Percentiles rank a stretch among this genome's conserved stretches.
phyloP scores from a whole-genome alignment of 2,888 invertebrate genomes.

The Matsumyia berberina region DNA sequence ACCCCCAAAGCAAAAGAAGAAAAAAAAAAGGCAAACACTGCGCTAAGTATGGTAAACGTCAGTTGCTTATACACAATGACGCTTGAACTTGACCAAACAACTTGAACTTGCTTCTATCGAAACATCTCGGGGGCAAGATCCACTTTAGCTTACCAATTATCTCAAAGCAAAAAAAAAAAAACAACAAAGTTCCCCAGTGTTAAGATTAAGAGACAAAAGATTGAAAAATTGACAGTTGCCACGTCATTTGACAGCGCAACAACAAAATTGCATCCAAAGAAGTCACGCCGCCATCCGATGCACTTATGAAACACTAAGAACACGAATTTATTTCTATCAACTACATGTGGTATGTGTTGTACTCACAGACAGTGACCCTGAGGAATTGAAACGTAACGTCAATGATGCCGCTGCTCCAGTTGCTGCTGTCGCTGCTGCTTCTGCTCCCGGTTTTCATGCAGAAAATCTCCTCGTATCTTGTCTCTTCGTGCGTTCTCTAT shows the following conservation, averaged over 20 bases:
- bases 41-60: slow-evolving; percentile 30
- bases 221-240: slow-evolving; percentile 27
- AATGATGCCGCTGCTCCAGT: slow-evolving; percentile 9
- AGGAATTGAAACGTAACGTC: slow-evolving; percentile 72
- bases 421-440: slow-evolving; percentile 3
- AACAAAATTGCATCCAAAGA: slow-evolving; percentile 30
- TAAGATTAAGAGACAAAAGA: too few species aligned
- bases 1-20: slow-evolving; percentile 20
- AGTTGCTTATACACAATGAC: slow-evolving; percentile 33
- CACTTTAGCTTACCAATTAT: neutral
- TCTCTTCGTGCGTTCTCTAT: slow-evolving; percentile 5
- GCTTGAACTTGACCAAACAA: slow-evolving; percentile 63
- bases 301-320: slow-evolving; percentile 36
- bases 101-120: slow-evolving; percentile 47
- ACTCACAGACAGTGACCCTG: slow-evolving; percentile 66
- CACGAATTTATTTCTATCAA: neutral
- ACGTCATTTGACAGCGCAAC: slow-evolving; percentile 12
- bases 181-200: neutral
- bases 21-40: slow-evolving; percentile 23
- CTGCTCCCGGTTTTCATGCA: slow-evolving; percentile 6
- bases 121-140: slow-evolving; percentile 13
- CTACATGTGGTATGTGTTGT: slow-evolving; percentile 16
- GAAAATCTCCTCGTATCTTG: slow-evolving; percentile 9
- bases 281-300: slow-evolving; percentile 21
- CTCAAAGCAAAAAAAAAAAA: neutral